Base-by-base conservation (phyloP, 2,113 vertebrate genomes). In the Cyanistes caeruleus region DNA sequence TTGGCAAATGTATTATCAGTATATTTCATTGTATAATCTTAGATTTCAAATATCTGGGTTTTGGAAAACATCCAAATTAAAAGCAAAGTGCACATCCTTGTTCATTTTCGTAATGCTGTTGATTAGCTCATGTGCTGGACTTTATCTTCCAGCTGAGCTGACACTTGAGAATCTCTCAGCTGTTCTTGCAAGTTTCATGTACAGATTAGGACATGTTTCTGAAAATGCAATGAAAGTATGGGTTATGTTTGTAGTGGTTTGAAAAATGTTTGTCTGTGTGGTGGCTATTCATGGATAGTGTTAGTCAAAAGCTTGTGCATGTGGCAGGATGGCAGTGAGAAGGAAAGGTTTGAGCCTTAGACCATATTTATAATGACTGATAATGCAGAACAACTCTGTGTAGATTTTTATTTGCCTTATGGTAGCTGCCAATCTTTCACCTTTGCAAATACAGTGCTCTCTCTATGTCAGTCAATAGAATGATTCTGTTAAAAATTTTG, bases 121-220 rank as follows among this genome's bases (percentile, higher is more conserved):
- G 56, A 35, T 91, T 82, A 89, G 65, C 56, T 85, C 69, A 43
- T 25, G 13, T 53, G 30, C 46, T 84, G 68, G 89, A 44, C 41
- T 41, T 94, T 95, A 83, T 88, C 82, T 73, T 76, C 68, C 11
- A 5, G n/a, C 62, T 93, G 74, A 94, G 92, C 87, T 97, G 92
- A 85, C 87, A 22, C 56, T 48, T 68, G 44, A 52, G 55, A 92
- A 74, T 86, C 78, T 75, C 46, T 87, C 70, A 90, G 67, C 67
- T 91, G 84, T 65, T 68, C 67, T 62, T 95, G 78, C 87, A 95
- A 64, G 41, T 93, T 94, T 85, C 59, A 49, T 19, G 17, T 85
- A 12, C 70, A 79, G 62, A 87, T 89, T 75, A 85, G 67, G 89
- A 85, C 70, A 62, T 5, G 77, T 81, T 84, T 69, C 69, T 90